These are phyloP conservation scores for Saccostrea cuccullata DNA, from an alignment of 1,140 invertebrate species.

Conservation along the genomic window DNA sequence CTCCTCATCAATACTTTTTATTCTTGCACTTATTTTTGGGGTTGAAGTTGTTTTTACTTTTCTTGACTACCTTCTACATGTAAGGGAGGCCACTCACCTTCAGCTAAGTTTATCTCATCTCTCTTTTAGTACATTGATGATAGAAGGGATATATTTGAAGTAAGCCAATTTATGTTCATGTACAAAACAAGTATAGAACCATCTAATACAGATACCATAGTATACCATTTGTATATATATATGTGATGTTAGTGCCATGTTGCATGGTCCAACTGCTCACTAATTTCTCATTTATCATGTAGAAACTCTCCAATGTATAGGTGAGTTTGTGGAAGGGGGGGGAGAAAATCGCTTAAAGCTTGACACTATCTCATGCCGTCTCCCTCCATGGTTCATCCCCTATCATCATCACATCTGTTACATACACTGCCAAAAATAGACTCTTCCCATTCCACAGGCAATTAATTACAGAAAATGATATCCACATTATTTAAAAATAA, in stretches of 20 bases:
- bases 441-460: neutral
- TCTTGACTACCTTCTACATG: neutral
- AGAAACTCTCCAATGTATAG: slow-evolving; percentile 31
- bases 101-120: neutral
- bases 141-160: slow-evolving; percentile 40
- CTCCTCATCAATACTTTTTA: neutral
- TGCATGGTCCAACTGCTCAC: slow-evolving; percentile 5
- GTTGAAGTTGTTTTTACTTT: neutral
- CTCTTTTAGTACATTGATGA: slow-evolving; percentile 42
- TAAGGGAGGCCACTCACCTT: neutral
- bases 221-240: slow-evolving; percentile 17
- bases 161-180: slow-evolving; percentile 27
- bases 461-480: neutral
- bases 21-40: neutral
- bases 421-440: too few species aligned
- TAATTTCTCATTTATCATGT: slow-evolving; percentile 27
- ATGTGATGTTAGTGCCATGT: slow-evolving; percentile 35
- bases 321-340: neutral
- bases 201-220: slow-evolving; percentile 18
- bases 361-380: neutral
- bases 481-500: neutral
- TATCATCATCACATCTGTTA: neutral
- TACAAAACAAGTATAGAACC: slow-evolving; percentile 22
- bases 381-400: neutral
- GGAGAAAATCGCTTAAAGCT: neutral